A percentile compares a stretch with the other conserved stretches of the same genome.
Conservation (phyloP, 2,797 vertebrate genomes). For the Dicrostonyx torquatus region DNA sequence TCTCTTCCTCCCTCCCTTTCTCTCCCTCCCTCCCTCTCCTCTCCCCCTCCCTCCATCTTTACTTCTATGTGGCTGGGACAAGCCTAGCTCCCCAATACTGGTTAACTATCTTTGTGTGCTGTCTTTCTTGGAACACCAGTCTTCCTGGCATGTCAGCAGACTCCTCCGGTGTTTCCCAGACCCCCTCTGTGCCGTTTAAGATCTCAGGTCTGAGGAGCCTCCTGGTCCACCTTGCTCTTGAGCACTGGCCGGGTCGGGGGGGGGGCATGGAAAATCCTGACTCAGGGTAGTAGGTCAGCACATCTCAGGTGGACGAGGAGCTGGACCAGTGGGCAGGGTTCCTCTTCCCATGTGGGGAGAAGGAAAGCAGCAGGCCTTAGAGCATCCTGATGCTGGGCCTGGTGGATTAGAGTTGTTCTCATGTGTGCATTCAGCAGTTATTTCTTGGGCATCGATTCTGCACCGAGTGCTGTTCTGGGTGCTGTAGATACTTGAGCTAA, state of each 20-base stretch:
- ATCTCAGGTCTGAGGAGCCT: neutral
- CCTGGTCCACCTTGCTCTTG: fast-evolving
- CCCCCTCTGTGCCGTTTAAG: neutral
- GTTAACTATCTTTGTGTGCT: fast-evolving
- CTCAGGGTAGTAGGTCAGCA: neutral
- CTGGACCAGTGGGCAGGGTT: fast-evolving
- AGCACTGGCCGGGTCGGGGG: neutral
- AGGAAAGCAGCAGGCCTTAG: neutral
- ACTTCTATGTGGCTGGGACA: neutral
- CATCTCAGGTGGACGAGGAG: fast-evolving
- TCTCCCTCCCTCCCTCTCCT: fast-evolving
- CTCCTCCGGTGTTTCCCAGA: neutral
- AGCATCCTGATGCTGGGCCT: neutral
- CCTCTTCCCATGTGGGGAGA: neutral
- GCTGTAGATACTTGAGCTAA: neutral
- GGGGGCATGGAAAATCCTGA: neutral
- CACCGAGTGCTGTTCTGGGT: neutral
- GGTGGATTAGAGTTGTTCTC: fast-evolving
- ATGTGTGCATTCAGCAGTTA: fast-evolving
- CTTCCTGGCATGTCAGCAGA: fast-evolving
- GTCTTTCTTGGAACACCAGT: fast-evolving
- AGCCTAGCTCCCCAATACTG: fast-evolving
- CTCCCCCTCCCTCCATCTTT: fast-evolving
- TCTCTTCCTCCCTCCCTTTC: too few relatives aligned
- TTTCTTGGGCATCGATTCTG: neutral